Evolutionary conservation across 2,888 invertebrate genomes (phyloP), one percentile per base, ranked within the genome.

Genomic region (Tridacna gigas): DNA sequence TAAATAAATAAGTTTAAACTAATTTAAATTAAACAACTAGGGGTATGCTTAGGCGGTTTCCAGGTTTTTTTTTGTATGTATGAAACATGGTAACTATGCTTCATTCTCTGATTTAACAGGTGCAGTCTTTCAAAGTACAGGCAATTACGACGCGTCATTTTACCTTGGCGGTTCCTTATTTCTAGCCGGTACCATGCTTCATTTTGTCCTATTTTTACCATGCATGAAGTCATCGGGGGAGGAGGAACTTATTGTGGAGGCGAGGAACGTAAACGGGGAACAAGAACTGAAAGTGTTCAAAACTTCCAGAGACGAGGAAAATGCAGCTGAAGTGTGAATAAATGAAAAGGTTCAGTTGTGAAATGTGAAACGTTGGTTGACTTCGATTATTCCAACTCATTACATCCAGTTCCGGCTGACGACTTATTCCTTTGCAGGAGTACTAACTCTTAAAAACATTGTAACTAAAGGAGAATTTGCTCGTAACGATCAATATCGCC

Each of bases 111-210:
- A 18, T 82, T 37, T 97, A 89, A 97, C 97, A 90, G 99, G 99
- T 87, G 97, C 97, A 37, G 97, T 99, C 37, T 98, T 97, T 94
- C 99, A 99, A 95, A 96, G 97, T 1, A 98, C 98, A 0, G 94
- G 96, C 86, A 97, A 97, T 86, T 99, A 98, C 94, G 97, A 97
- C 93, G 96, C 97, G 60, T 97, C 99, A 18, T 99, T 99, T 96
- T 98, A 96, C 93, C 97, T 98, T 96, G 99, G 99, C 3, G 98
- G 98, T 5, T 97, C 96, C 0, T 97, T 99, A 95, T 98, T 99
- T 95, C 96, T 97, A 47, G 94, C 97, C 13, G 97, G 99, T 18
- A 97, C 98, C 0, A 91, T 97, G 25, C 97, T 98, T 28, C 98
- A 98, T 90, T 95, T 95, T 86, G 80, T 95, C 69, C 88, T 94